Base-by-base conservation (phyloP, 1,140 invertebrate species). In the Euborellia annulipes region DNA sequence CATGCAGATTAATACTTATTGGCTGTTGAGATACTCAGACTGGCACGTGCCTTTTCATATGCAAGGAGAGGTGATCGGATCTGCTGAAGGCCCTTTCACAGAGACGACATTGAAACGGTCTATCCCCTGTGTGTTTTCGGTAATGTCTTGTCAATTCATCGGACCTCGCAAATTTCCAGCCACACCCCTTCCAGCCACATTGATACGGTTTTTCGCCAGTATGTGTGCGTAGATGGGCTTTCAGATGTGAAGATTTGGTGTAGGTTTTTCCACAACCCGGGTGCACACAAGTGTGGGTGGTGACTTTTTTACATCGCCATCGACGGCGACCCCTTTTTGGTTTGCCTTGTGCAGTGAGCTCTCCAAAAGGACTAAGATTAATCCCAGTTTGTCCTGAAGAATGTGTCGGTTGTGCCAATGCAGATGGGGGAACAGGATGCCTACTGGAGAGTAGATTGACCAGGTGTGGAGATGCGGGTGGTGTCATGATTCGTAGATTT, bases 181-280 rank as follows among this genome's bases (percentile, higher is more conserved):
- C 73, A 55, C 76, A 79, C 9, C 73, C 74, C 50, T 71, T 72
- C 76, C 76, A 79, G 17, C 62, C 70, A 54, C 76, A 79, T 41
- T 67, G 63, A 54, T 79, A 80, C 0, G 76, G 76, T 50, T 79
- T 79, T 50, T 75, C 76, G 9, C 76, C 76, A 43, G 75, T 78
- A 52, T 79, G 76, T 23, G 76, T 75, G 41, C 76, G 53, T 32
- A 75, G 58, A 55, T 80, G 77, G 3, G 78, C 77, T 54, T 81
- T 81, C 32, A 79, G 61, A 58, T 79, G 77, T 2, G 75, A 79
- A 48, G 71, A 75, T 55, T 80, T 81, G 6, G 69, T 73, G 60
- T 78, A 79, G 3, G 69, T 74, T 58, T 80, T 81, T 30, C 55
- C 59, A 57, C 78, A 81, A 19, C 72, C 73, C 0, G 67, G 64